These are phyloP conservation scores for Perca flavescens DNA, from an alignment of 2,113 vertebrate species.

Conservation along the genomic window DNA sequence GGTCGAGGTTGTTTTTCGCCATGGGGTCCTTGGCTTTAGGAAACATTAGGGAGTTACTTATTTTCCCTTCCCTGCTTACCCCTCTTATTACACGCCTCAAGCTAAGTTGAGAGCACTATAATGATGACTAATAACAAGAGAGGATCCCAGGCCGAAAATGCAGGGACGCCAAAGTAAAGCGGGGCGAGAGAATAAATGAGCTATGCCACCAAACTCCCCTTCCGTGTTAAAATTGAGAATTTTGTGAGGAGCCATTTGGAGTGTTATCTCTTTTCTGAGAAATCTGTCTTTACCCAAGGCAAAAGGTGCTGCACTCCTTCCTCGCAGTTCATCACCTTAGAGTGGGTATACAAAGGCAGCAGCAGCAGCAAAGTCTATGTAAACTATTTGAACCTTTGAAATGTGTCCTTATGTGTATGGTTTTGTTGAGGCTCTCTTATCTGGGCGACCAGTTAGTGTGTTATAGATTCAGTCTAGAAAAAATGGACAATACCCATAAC, in stretches of 20 bases:
- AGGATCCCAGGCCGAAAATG: slow-evolving; percentile 51
- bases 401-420: slow-evolving; percentile 25
- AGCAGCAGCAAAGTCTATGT: slow-evolving; percentile 43
- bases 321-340: slow-evolving; percentile 65
- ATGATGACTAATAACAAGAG: slow-evolving; percentile 72
- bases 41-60: slow-evolving; percentile 58
- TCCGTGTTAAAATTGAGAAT: slow-evolving; percentile 43
- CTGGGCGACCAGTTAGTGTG: slow-evolving; percentile 27
- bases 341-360: slow-evolving; percentile 57
- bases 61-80: slow-evolving; percentile 48
- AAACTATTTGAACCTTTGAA: slow-evolving; percentile 50
- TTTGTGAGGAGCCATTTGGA: slow-evolving; percentile 59
- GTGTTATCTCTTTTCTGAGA: slow-evolving; percentile 36
- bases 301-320: slow-evolving; percentile 48
- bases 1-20: slow-evolving; percentile 24
- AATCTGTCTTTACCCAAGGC: slow-evolving; percentile 48
- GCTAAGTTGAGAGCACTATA: slow-evolving; percentile 66
- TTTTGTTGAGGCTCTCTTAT: slow-evolving; percentile 30
- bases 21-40: slow-evolving; percentile 44
- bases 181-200: slow-evolving; percentile 48
- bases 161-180: slow-evolving; percentile 36
- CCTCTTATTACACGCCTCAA: slow-evolving; percentile 68
- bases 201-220: slow-evolving; percentile 17
- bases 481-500: slow-evolving; percentile 30
- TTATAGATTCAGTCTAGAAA: slow-evolving; percentile 7